Base-by-base conservation (phyloP, 2,888 invertebrate genomes). In the Podotricha telesiphe region DNA sequence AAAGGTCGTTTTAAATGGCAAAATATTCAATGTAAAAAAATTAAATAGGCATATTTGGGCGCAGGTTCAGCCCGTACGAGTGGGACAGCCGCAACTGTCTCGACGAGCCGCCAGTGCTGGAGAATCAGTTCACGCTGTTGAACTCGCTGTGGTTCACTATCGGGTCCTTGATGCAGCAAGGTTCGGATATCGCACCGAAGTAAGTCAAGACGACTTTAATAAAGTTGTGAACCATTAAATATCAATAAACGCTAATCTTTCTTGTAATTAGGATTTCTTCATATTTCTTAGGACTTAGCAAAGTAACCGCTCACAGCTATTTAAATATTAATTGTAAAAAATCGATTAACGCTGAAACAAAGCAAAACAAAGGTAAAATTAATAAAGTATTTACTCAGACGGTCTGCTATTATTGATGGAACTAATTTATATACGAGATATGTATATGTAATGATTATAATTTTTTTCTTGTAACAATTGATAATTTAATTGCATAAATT, bases 71-170 rank as follows among this genome's bases (percentile, higher is more conserved):
- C 91, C 97, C 98, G 81, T 98, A 97, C 94, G 98, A 98, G 94
- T 97, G 97, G 97, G 96, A 97, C 94, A 96, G 96, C 94, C 95
- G 96, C 94, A 96, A 96, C 85, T 96, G 96, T 94, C 95, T 96
- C 90, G 96, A 96, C 82, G 97, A 97, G 91, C 96, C 96, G 79
- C 96, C 96, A 86, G 95, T 96, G 83, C 94, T 97, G 89, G 97
- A 97, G 94, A 98, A 98, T 94, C 96, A 96, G 93, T 96, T 98
- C 95, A 97, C 96, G 82, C 94, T 98, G 86, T 95, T 97, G 92
- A 98, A 98, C 95, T 97, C 97, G 88, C 95, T 98, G 89, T 98
- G 98, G 98, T 98, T 98, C 94, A 97, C 97, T 92, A 97, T 98
- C 88, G 96, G 97, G 86, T 96, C 97, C 84, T 95, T 97, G 94